Conservation (phyloP, 2,797 vertebrate species). For the Karalla daura region DNA sequence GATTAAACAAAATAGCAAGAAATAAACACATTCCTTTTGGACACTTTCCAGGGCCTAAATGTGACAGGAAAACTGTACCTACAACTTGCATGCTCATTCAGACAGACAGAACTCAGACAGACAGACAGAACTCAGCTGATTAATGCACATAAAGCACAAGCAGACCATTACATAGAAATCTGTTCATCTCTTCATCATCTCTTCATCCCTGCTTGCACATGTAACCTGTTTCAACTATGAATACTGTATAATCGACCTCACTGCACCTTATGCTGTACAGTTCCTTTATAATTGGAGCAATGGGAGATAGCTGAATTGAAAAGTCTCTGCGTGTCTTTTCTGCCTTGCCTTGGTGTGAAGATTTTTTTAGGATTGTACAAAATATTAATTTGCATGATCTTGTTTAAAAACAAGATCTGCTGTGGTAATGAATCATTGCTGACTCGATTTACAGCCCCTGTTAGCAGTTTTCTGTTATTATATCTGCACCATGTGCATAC, state of each 20-base stretch:
- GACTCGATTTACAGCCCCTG: no score
- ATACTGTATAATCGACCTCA: conserved; percentile 3
- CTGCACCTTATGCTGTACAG: conserved; percentile 44
- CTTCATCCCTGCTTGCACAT: conserved; percentile 12
- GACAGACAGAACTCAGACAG: neutral
- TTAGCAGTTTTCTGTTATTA: no score
- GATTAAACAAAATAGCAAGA: no score
- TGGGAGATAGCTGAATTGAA: conserved; percentile 39
- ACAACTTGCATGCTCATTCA: neutral
- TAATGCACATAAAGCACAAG: neutral
- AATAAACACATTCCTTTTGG: no score
- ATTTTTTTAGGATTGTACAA: conserved; percentile 4
- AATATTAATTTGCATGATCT: conserved; percentile 27
- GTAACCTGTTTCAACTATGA: conserved; percentile 27
- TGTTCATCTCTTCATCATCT: conserved; percentile 24
- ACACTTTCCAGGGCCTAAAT: no score
- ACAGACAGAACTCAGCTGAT: neutral
- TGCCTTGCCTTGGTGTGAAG: neutral
- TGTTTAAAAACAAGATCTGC: neutral
- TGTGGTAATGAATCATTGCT: neutral
- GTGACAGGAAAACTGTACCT: neutral
- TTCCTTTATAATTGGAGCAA: conserved; percentile 52
- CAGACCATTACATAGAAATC: neutral
- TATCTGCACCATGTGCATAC: no score
- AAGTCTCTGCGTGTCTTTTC: conserved; percentile 9